Conservation (phyloP, 2,888 invertebrate species). For the Adelphocoris suturalis region DNA sequence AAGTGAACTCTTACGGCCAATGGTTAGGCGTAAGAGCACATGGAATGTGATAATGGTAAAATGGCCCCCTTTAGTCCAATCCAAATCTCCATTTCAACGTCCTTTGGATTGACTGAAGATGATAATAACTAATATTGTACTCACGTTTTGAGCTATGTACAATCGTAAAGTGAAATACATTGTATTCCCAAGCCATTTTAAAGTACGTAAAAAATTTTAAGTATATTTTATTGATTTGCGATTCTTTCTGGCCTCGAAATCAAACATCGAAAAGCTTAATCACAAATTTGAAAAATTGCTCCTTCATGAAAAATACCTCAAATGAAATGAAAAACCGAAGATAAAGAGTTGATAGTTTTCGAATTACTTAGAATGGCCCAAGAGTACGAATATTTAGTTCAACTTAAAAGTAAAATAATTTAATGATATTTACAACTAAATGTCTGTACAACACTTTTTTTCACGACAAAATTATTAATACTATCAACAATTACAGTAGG, state of each 20-base stretch:
- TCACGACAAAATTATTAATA: conserved; percentile 8
- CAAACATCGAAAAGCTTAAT: no score
- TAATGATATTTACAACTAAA: not conserved
- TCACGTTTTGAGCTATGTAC: conserved; percentile 10
- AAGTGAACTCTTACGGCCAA: no score
- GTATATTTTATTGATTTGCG: not conserved
- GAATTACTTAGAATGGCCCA: not conserved
- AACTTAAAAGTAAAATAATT: not conserved
- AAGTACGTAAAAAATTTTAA: not conserved
- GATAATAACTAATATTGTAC: not conserved
- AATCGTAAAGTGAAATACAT: not conserved
- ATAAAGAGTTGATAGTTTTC: no score
- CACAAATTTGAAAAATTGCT: no score
- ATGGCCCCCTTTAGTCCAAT: not conserved
- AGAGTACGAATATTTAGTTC: not conserved
- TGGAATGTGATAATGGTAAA: not conserved
- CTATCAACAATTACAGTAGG: conserved; percentile 10
- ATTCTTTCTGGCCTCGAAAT: not conserved
- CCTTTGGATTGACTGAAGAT: not conserved
- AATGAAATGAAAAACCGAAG: no score
- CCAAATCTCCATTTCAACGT: not conserved
- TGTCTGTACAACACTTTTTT: not conserved
- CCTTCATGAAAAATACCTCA: no score
- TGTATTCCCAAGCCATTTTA: conserved; percentile 10
- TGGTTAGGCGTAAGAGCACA: not conserved